These are phyloP conservation scores for Cetonia aurata DNA, from an alignment of 2,888 invertebrate species.

Conservation along the genomic window DNA sequence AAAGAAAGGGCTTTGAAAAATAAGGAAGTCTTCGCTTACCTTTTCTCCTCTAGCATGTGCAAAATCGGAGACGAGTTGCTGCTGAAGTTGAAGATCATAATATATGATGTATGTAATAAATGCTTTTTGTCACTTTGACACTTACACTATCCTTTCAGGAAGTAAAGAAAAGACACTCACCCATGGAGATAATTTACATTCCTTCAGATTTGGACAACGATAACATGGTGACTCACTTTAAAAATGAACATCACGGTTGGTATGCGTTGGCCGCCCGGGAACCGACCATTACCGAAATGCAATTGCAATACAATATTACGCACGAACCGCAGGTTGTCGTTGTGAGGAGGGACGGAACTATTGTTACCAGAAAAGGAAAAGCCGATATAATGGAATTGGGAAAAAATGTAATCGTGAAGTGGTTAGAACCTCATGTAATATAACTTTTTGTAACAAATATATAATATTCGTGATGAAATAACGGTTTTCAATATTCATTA, in stretches of 20 bases:
- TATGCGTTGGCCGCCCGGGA: constrained; percentile 36
- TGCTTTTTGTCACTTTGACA: neutral
- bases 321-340: constrained; percentile 54
- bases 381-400: constrained; percentile 53
- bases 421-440: constrained; percentile 44
- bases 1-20: constrained; percentile 52
- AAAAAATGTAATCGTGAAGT: constrained; percentile 55
- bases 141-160: constrained; percentile 22
- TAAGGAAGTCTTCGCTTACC: constrained; percentile 54
- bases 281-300: constrained; percentile 48
- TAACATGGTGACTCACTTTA: constrained; percentile 34
- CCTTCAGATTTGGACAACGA: constrained; percentile 35
- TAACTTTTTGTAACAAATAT: constrained; percentile 16
- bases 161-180: constrained; percentile 27
- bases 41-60: constrained; percentile 56
- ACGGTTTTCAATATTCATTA: neutral
- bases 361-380: constrained; percentile 52
- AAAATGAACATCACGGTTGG: constrained; percentile 41
- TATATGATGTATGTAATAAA: constrained; percentile 51
- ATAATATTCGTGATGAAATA: constrained; percentile 10
- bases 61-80: constrained; percentile 51
- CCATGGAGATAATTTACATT: constrained; percentile 42
- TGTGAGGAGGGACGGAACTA: constrained; percentile 51
- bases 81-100: constrained; percentile 54
- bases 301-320: constrained; percentile 51